A percentile compares a stretch with the other conserved stretches of the same genome.
phyloP scores from a whole-genome alignment of 2,888 invertebrate species.

The Drosophila fungiperda region DNA sequence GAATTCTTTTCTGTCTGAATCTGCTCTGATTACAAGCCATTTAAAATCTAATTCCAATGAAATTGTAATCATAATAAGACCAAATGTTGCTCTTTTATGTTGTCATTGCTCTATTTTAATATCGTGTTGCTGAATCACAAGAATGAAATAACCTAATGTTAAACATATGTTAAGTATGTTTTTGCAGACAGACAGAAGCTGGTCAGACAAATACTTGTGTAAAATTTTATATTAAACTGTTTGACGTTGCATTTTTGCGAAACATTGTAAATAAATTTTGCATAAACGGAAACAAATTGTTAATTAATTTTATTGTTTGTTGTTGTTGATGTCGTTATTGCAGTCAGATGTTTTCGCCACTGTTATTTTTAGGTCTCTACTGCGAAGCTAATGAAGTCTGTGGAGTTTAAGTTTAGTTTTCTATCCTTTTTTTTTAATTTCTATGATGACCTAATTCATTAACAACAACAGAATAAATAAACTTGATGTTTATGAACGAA shows the following conservation, averaged over 20 bases:
- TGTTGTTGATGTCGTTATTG: conserved; percentile 15
- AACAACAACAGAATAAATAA: conserved; percentile 8
- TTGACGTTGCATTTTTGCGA: not conserved
- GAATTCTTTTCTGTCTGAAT: not conserved
- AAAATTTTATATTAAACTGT: not conserved
- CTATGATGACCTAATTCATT: conserved; percentile 69
- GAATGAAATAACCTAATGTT: not conserved
- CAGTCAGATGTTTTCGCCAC: conserved; percentile 41
- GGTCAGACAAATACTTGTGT: not conserved
- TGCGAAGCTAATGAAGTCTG: conserved; percentile 40
- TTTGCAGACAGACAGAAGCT: not conserved
- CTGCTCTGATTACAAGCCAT: not conserved
- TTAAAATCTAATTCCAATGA: not conserved
- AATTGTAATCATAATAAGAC: not conserved
- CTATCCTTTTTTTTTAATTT: conserved; percentile 24
- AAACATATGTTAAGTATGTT: not conserved
- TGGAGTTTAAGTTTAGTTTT: conserved; percentile 20
- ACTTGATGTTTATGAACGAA: conserved; percentile 32
- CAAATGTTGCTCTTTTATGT: not conserved
- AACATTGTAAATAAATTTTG: conserved; percentile 43
- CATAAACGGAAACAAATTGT: not conserved
- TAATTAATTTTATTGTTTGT: not conserved
- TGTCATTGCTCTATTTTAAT: not conserved
- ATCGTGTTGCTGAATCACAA: not conserved
- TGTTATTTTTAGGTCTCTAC: conserved; percentile 36